Conservation (phyloP, 2,797 vertebrate species). For the Phrynocephalus vlangalii region DNA sequence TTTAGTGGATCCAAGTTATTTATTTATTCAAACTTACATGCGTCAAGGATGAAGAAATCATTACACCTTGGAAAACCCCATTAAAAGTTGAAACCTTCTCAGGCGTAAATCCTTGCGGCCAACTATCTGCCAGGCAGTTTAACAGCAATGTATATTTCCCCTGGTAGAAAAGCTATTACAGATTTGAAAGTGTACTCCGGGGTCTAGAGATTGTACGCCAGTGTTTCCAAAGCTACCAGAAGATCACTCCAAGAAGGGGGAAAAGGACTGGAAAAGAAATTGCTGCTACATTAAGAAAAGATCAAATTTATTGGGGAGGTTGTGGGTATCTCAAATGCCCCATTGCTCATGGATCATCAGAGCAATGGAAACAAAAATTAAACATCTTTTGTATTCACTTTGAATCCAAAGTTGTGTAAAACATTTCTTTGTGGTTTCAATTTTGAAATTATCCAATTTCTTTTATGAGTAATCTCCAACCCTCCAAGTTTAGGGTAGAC, state of each 20-base stretch:
- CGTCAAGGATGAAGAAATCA: conserved; percentile 9
- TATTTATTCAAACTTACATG: conserved; percentile 10
- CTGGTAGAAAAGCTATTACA: conserved; percentile 1
- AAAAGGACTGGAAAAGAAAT: neutral
- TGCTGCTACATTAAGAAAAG: neutral
- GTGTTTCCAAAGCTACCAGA: neutral
- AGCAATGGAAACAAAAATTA: neutral
- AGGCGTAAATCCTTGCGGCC: conserved; percentile 14
- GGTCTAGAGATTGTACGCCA: neutral
- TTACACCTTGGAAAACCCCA: conserved; percentile 14
- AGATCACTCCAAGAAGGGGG: neutral
- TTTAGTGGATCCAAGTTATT: conserved; percentile 4
- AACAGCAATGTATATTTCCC: conserved; percentile 29
- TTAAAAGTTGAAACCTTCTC: conserved; percentile 8
- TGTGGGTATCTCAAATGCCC: neutral
- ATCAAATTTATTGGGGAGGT: neutral
- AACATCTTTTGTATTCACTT: neutral
- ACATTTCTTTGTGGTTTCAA: neutral
- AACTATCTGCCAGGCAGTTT: conserved; percentile 15
- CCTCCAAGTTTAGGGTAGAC: neutral
- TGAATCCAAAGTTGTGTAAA: neutral
- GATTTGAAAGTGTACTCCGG: conserved; percentile 11
- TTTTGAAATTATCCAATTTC: neutral
- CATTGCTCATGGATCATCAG: neutral
- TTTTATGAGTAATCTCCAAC: neutral